phyloP scores from a whole-genome alignment of 1,140 invertebrate species.

The Conus ventricosus region DNA sequence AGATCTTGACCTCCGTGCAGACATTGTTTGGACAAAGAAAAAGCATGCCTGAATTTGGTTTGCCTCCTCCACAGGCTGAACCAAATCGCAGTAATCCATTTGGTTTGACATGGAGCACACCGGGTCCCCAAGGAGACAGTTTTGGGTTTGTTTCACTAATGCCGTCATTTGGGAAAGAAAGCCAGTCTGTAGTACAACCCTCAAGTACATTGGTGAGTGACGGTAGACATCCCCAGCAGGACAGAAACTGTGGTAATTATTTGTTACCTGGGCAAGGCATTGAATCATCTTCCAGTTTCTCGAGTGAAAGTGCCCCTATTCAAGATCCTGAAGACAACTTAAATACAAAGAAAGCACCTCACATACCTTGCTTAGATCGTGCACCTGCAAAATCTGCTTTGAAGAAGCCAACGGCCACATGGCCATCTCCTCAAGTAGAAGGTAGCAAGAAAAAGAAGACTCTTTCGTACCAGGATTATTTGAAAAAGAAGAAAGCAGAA shows the following conservation, averaged over 20 bases:
- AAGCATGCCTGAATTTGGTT: neutral
- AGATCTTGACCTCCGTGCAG: conserved; percentile 6
- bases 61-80: neutral
- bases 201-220: neutral
- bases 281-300: neutral
- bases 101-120: conserved; percentile 12
- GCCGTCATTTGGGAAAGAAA: neutral
- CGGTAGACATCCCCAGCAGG: no score
- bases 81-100: neutral
- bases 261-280: neutral
- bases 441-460: conserved; percentile 13
- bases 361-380: neutral
- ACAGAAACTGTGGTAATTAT: neutral
- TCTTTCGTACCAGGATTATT: neutral
- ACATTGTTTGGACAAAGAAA: neutral
- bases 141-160: no score
- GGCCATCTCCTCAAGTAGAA: neutral
- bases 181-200: neutral
- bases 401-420: neutral
- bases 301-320: neutral
- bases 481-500: conserved; percentile 6
- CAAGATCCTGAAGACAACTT: neutral
- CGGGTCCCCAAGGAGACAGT: neutral
- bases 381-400: conserved; percentile 5
- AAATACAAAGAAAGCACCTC: neutral